Base-by-base conservation (phyloP, 2,797 vertebrate species). In the Chaetodon trifasciatus region DNA sequence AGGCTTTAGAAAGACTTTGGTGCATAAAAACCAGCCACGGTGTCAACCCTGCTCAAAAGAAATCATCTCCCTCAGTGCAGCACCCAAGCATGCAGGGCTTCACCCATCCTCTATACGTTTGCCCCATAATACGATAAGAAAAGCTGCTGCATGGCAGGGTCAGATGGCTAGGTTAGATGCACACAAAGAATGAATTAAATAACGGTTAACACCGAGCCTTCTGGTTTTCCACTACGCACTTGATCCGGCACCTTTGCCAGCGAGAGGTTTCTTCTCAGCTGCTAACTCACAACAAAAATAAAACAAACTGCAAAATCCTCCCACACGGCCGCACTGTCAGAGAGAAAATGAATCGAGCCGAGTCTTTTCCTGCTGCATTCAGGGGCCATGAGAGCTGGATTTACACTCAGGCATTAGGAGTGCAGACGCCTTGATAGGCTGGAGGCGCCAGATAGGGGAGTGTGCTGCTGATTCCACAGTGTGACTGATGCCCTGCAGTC, bases 351-450 rank as follows among this genome's bases (percentile, higher is more conserved):
- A 78, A 70, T 72, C 53, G 13, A n/a, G n/a, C n/a, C n/a, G n/a
- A 63, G 67, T 17, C 66, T 62, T 56, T 70, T 47, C 72, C 78
- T 0, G 21, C 72, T 64, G 49, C 16, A 77, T 61, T 13, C 3
- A 2, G 44, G 42, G 32, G 57, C 39, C 3, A 1, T 24, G 32
- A 81, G 79, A 79, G 78, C 50, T 39, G 78, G 80, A 90, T 89
- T 85, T 89, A 78, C 87, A 83, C 56, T 69, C 39, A 23, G 69
- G 84, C 70, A 78, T 88, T 73, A 79, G 78, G 53, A 72, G 52
- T 61, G 19, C 62, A 78, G 83, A 85, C 79, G 82, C 75, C 79
- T 87, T 74, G 71, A 86, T 81, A 78, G 79, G 76, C 78, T 74
- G 68, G 52, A 84, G 79, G 75, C 53, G 3, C 55, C 52, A n/a